Evolutionary conservation across 2,888 invertebrate genomes (phyloP).

Genomic region (Lepetodrilus schrolli): DNA sequence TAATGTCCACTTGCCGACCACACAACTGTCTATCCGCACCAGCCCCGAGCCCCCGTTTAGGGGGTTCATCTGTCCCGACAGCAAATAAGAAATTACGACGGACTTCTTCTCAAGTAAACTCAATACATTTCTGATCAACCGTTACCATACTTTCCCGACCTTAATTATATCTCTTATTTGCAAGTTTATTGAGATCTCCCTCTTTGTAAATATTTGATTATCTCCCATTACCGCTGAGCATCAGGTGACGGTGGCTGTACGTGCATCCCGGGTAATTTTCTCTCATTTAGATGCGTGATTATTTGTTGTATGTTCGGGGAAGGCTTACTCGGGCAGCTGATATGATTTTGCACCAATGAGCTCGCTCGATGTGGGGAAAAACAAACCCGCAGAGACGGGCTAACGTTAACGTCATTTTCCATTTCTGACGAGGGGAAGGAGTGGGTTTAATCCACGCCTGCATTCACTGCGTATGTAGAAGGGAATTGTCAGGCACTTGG

Average conservation of each 20-base stretch:
- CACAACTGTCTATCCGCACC: no score
- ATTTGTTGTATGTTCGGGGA: conserved; percentile 22
- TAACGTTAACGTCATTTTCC: neutral
- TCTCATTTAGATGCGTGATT: conserved; percentile 35
- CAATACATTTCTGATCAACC: conserved; percentile 40
- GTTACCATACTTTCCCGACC: conserved; percentile 18
- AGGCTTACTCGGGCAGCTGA: conserved; percentile 29
- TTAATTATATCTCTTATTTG: conserved; percentile 41
- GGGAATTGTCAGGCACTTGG: neutral
- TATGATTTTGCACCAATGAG: conserved; percentile 29
- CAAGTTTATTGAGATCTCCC: conserved; percentile 40
- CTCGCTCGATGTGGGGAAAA: neutral
- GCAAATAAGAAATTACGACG: conserved; percentile 37
- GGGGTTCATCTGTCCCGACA: neutral
- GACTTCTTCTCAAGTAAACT: conserved; percentile 28
- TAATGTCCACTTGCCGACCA: conserved; percentile 31
- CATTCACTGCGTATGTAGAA: neutral
- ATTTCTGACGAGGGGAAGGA: neutral
- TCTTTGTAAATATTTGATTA: conserved; percentile 42
- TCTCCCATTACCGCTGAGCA: conserved; percentile 32
- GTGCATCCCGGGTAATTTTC: conserved; percentile 35
- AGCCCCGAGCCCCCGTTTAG: neutral
- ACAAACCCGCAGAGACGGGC: conserved; percentile 19
- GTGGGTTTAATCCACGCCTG: neutral
- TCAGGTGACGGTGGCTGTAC: conserved; percentile 33